phyloP scores from a whole-genome alignment of 2,888 invertebrate species.

The Papilio gigon region DNA sequence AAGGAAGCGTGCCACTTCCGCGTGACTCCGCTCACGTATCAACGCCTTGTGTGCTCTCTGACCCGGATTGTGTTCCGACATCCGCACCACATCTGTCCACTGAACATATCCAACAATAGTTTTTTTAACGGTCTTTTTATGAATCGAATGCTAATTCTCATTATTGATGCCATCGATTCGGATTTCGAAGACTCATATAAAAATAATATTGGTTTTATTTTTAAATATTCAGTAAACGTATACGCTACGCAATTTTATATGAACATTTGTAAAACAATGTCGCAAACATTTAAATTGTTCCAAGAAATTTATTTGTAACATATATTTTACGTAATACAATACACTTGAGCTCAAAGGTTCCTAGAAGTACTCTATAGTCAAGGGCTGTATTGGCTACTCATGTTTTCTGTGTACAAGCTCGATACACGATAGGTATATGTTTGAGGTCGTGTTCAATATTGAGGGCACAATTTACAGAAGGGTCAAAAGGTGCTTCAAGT shows the following conservation, averaged over 20 bases:
- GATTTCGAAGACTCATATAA: too few relatives aligned
- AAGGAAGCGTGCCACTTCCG: conserved; percentile 37
- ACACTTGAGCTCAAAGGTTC: conserved; percentile 1
- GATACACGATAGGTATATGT: background rate
- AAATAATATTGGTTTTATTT: too few relatives aligned
- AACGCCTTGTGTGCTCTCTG: conserved; percentile 39
- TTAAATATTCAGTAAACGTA: background rate
- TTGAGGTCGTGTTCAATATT: conserved; percentile 18
- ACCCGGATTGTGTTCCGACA: conserved; percentile 34
- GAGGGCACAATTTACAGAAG: conserved; percentile 10
- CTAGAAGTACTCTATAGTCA: conserved; percentile 2
- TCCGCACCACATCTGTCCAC: conserved; percentile 22
- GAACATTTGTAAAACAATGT: background rate
- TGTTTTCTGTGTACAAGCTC: background rate
- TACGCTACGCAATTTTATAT: background rate
- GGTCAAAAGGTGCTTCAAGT: conserved; percentile 13
- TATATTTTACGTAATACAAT: background rate
- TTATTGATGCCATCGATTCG: too few relatives aligned
- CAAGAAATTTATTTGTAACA: background rate
- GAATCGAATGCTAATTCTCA: background rate
- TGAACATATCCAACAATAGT: conserved; percentile 22
- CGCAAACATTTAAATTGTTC: background rate
- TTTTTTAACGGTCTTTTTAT: background rate
- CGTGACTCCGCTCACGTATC: conserved; percentile 38
- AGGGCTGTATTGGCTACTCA: conserved; percentile 5